phyloP scores from a whole-genome alignment of 2,797 vertebrate genomes.

The Naso thynnoides region DNA sequence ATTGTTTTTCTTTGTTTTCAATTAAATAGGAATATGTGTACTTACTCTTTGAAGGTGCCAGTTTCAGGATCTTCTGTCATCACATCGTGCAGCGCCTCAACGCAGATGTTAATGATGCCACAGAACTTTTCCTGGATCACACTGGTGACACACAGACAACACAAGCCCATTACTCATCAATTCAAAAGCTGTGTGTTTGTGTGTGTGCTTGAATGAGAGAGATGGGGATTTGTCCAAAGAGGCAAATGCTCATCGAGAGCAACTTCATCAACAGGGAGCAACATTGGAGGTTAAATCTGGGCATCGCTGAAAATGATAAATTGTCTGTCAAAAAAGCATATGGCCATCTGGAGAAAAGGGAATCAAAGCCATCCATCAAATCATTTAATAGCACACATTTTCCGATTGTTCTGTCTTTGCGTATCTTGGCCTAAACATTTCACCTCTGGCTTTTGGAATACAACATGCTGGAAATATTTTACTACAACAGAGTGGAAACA shows the following conservation, averaged over 20 bases:
- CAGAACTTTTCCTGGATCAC: slow-evolving; percentile 98
- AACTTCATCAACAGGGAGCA: slow-evolving; percentile 9
- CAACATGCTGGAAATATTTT: not conserved
- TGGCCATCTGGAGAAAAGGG: slow-evolving; percentile 11
- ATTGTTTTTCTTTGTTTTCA: not conserved
- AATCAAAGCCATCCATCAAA: slow-evolving; percentile 34
- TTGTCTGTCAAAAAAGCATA: slow-evolving; percentile 32
- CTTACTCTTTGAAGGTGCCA: slow-evolving; percentile 96
- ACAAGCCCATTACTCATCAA: slow-evolving; percentile 32
- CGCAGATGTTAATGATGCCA: slow-evolving; percentile 94
- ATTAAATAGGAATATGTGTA: not conserved
- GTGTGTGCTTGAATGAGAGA: not conserved
- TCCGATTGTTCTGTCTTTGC: slow-evolving; percentile 13
- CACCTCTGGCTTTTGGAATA: slow-evolving; percentile 10
- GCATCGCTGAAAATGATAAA: slow-evolving; percentile 28
- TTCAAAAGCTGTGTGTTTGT: slow-evolving; percentile 9
- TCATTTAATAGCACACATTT: slow-evolving; percentile 6
- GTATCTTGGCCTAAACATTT: not conserved
- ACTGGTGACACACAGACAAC: slow-evolving; percentile 81
- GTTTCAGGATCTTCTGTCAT: slow-evolving; percentile 97
- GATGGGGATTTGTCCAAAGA: not conserved
- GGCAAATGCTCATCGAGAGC: slow-evolving; percentile 15
- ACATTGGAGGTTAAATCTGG: slow-evolving; percentile 16
- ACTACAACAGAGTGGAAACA: not conserved
- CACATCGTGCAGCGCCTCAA: slow-evolving; percentile 96